phyloP scores from a whole-genome alignment of 2,888 invertebrate species.

The Arctia plantaginis region DNA sequence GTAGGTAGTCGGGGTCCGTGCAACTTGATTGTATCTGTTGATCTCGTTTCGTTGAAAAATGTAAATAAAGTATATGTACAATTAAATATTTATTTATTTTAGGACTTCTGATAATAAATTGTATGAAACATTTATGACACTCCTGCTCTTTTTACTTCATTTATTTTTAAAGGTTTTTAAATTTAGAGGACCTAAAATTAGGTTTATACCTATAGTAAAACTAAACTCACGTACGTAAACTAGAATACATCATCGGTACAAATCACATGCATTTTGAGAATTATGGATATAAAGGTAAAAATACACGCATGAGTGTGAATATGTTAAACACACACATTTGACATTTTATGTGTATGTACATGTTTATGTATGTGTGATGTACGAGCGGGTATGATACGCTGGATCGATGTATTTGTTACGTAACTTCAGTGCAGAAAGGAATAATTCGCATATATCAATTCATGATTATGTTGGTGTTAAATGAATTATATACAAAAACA shows the following conservation, averaged over 20 bases:
- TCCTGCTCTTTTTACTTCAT: background rate
- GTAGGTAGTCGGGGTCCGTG: conserved; percentile 45
- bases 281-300: background rate
- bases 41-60: conserved; percentile 31
- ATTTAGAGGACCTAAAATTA: background rate
- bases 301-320: background rate
- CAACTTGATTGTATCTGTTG: conserved; percentile 40
- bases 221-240: background rate
- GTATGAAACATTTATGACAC: background rate
- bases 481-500: background rate
- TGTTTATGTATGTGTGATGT: background rate
- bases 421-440: background rate
- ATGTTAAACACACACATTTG: background rate
- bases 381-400: background rate
- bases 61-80: conserved; percentile 12
- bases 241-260: background rate
- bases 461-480: background rate
- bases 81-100: background rate
- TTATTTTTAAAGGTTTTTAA: too few relatives aligned
- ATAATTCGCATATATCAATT: background rate
- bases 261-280: background rate
- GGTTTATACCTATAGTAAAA: too few relatives aligned
- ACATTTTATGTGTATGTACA: background rate
- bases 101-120: background rate
- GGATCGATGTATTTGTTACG: too few relatives aligned